phyloP scores from a whole-genome alignment of 2,888 invertebrate genomes.

The Metopia argyrocephala region DNA sequence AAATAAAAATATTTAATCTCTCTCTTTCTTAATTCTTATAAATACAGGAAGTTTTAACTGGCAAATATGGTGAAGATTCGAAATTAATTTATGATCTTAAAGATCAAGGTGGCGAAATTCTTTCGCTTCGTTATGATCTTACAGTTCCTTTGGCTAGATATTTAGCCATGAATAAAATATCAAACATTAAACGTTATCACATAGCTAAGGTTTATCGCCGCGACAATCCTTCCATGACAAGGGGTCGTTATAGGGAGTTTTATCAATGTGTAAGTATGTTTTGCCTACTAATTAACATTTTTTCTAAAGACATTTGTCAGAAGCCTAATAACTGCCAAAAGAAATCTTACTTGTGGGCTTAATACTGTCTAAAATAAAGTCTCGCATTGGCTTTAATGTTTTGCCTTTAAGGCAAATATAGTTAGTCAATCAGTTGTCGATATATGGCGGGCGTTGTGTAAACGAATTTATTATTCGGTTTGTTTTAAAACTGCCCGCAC shows the following conservation, averaged over 20 bases:
- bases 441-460: too few relatives aligned
- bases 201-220: conserved; percentile 99
- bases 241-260: conserved; percentile 98
- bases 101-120: conserved; percentile 98
- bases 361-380: too few relatives aligned
- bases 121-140: conserved; percentile 97
- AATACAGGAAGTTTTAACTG: conserved; percentile 95
- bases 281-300: background rate
- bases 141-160: conserved; percentile 99
- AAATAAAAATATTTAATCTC: conserved; percentile 26
- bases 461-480: too few relatives aligned
- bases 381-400: too few relatives aligned
- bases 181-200: conserved; percentile 96
- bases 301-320: background rate
- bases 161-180: conserved; percentile 98
- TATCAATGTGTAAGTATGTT: conserved; percentile 98
- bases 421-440: too few relatives aligned
- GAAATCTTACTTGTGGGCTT: background rate
- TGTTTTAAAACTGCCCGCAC: too few relatives aligned
- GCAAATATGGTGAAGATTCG: conserved; percentile 99
- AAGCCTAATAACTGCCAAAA: background rate
- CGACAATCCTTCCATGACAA: conserved; percentile 98
- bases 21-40: conserved; percentile 3
- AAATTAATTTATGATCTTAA: conserved; percentile 99
- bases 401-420: too few relatives aligned